phyloP scores from a whole-genome alignment of 2,888 invertebrate genomes.

The Amphiduros pacificus region DNA sequence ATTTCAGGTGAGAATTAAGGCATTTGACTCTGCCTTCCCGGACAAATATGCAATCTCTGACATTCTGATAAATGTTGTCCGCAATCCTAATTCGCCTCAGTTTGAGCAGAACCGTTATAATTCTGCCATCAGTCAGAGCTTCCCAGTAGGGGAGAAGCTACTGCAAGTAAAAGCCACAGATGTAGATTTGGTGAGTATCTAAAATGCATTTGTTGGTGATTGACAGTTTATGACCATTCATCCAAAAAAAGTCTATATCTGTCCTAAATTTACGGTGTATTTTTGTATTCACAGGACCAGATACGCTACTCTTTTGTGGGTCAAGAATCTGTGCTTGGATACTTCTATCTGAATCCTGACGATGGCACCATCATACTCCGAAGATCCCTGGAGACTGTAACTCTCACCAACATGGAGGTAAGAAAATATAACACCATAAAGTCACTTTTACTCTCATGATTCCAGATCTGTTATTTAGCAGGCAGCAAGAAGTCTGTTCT shows the following conservation, averaged over 20 bases:
- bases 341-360: constrained; percentile 45
- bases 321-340: constrained; percentile 31
- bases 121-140: constrained; percentile 34
- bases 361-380: constrained; percentile 39
- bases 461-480: no score
- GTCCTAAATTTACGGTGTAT: background rate
- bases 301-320: constrained; percentile 39
- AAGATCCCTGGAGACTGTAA: constrained; percentile 32
- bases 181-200: constrained; percentile 73
- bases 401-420: background rate
- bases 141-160: constrained; percentile 64
- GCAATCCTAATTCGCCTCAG: constrained; percentile 55
- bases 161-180: constrained; percentile 78
- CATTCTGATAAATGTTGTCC: constrained; percentile 39
- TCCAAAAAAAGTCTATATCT: background rate
- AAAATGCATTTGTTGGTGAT: background rate
- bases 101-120: constrained; percentile 29
- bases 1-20: constrained; percentile 36
- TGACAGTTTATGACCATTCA: background rate
- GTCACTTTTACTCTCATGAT: background rate
- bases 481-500: no score
- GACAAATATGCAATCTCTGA: constrained; percentile 33
- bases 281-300: constrained; percentile 30
- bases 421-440: background rate
- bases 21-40: constrained; percentile 38